phyloP scores from a whole-genome alignment of 2,113 vertebrate species.

The Carassius carassius region DNA sequence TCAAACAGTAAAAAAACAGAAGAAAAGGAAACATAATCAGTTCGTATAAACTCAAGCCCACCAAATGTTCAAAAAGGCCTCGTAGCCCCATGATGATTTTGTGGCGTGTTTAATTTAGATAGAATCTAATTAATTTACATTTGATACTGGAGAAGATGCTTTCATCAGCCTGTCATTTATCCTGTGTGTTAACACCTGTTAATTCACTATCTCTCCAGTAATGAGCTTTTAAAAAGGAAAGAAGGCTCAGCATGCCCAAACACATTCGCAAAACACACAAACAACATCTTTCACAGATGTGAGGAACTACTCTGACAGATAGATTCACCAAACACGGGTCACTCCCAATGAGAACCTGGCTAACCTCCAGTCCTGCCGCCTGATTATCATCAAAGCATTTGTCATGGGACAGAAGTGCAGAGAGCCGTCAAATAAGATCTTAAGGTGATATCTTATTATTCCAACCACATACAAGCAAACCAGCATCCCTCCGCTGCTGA shows the following conservation, averaged over 20 bases:
- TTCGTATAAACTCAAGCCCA: conserved; percentile 20
- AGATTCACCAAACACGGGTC: conserved; percentile 24
- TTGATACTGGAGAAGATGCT: conserved; percentile 51
- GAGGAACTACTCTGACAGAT: not conserved
- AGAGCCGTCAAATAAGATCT: conserved; percentile 17
- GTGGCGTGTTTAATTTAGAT: conserved; percentile 41
- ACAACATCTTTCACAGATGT: conserved; percentile 2
- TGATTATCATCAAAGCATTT: conserved; percentile 46
- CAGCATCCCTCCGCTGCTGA: not conserved
- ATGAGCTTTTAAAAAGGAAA: conserved; percentile 55
- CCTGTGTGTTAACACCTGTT: conserved; percentile 59
- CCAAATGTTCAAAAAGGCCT: conserved; percentile 26
- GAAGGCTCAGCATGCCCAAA: conserved; percentile 32
- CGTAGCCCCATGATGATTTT: conserved; percentile 44
- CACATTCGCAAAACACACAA: conserved; percentile 37
- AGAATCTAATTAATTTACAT: conserved; percentile 58
- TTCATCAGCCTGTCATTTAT: conserved; percentile 56
- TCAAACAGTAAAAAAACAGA: not conserved
- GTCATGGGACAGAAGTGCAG: conserved; percentile 25
- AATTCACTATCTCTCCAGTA: conserved; percentile 57
- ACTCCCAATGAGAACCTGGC: conserved; percentile 21
- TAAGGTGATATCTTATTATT: conserved; percentile 42
- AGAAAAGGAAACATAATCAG: conserved; percentile 26
- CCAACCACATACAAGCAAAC: conserved; percentile 10
- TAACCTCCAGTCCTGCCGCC: conserved; percentile 28